Conservation (phyloP, 2,113 vertebrate genomes). For the Panurus biarmicus region DNA sequence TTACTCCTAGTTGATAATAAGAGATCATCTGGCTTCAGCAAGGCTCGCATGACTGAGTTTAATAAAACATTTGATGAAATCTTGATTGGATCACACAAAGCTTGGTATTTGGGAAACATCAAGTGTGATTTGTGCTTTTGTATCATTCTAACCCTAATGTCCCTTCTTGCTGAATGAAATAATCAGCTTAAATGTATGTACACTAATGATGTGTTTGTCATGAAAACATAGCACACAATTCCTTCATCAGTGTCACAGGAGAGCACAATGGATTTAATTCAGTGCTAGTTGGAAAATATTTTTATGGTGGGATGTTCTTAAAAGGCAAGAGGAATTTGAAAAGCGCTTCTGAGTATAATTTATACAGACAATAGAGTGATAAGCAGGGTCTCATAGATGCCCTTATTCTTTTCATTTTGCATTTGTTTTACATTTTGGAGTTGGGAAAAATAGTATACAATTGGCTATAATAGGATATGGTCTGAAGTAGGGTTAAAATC, state of each 20-base stretch:
- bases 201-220: conserved; percentile 87
- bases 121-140: conserved; percentile 79
- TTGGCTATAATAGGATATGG: neutral
- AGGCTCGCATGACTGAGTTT: conserved; percentile 64
- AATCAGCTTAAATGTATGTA: conserved; percentile 85
- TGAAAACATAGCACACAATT: conserved; percentile 77
- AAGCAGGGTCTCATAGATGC: conserved; percentile 22
- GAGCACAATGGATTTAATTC: conserved; percentile 67
- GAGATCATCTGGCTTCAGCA: conserved; percentile 80
- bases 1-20: conserved; percentile 83
- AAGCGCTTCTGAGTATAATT: conserved; percentile 44
- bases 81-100: conserved; percentile 83
- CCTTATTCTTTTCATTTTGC: conserved; percentile 10
- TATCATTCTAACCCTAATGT: conserved; percentile 79
- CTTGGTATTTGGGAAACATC: conserved; percentile 77
- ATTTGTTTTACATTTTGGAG: conserved; percentile 34
- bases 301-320: conserved; percentile 48
- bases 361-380: neutral
- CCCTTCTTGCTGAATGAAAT: conserved; percentile 82
- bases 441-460: conserved; percentile 1
- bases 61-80: conserved; percentile 84
- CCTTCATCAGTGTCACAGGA: conserved; percentile 70
- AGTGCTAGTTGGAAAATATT: conserved; percentile 59
- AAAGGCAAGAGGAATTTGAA: conserved; percentile 52
- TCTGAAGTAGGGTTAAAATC: neutral